Evolutionary conservation across 2,113 vertebrate genomes (phyloP).

Genomic region (Nyctibius bracteatus): DNA sequence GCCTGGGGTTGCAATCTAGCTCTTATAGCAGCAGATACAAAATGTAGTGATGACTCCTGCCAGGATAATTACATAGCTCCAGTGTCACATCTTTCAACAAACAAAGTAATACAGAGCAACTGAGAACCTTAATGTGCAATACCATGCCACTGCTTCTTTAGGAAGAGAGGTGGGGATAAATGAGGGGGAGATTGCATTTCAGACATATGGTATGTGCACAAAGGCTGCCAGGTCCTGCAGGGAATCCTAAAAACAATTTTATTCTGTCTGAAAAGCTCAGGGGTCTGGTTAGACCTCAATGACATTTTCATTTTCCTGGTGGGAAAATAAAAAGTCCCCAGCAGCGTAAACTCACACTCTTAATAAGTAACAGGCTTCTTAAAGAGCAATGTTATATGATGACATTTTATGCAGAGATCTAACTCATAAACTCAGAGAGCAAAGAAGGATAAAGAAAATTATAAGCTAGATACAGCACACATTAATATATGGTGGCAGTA

Average conservation of each 20-base stretch:
- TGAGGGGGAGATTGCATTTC: neutral
- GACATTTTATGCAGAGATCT: neutral
- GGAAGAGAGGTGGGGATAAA: neutral
- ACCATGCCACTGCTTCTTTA: neutral
- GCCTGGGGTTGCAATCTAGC: neutral
- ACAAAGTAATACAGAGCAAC: neutral
- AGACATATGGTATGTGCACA: neutral
- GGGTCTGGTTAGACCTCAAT: neutral
- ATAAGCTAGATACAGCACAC: neutral
- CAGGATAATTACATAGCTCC: constrained; percentile 15
- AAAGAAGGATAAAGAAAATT: constrained; percentile 18
- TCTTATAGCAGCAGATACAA: neutral
- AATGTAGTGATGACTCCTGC: neutral
- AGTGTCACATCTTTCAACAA: constrained; percentile 6
- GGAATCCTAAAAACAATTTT: constrained; percentile 23
- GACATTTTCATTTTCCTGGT: constrained; percentile 25
- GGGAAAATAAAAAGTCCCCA: neutral
- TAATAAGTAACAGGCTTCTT: constrained; percentile 30
- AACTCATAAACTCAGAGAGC: neutral
- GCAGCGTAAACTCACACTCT: neutral
- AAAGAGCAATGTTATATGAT: neutral
- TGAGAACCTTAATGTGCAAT: neutral
- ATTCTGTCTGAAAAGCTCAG: neutral
- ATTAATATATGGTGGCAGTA: neutral
- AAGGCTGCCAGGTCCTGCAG: neutral